Base-by-base conservation (phyloP, 2,797 vertebrate genomes). In the Tarsius wallacei region DNA sequence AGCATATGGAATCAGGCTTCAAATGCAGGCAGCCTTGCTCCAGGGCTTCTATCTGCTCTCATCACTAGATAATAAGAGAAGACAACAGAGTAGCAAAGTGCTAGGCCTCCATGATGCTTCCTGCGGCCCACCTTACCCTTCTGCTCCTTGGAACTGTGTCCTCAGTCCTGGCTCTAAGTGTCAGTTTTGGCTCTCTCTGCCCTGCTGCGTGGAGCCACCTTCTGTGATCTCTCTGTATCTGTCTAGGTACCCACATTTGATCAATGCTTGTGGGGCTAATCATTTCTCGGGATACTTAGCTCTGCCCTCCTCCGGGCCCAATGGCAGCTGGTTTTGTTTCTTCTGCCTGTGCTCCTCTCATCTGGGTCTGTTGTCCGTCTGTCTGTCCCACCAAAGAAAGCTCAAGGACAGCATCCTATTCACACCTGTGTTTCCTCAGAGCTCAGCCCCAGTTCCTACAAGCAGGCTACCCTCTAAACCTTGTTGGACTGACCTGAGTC, bases 21-120 rank as follows among this genome's bases (percentile, higher is more conserved):
- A 31, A 9, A 31, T 26, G 31, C 10, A 47, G 63, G n/a, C 63
- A 31, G 24, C n/a, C 42, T 3, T 8, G 49, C 22, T 70, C 14
- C n/a, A 82, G 15, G 17, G 49, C 28, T 47, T 74, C 47, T 26
- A 47, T 13, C 42, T 28, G n/a, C 22, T 31, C n/a, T 36, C 10
- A 11, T 33, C 57, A 2, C 47, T 5, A 9, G 80, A 16, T 2
- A 28, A 15, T 6, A 53, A 26, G 36, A 70, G 51, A 13, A 57
- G 14, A 42, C 15, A n/a, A 7, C 7, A 1, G 12, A 28, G 70
- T 14, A 11, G 7, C 22, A 11, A 4, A 2, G 26, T 16, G 26
- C 17, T 0, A 42, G n/a, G 8, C 9, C 15, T 7, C 26, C 17
- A 2, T 1, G 5, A 1, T 1, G 8, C 24, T 33, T 11, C 53